Evolutionary conservation across 2,113 vertebrate genomes (phyloP), one percentile per base, ranked within the genome.

Genomic region (Cyprinus carpio): DNA sequence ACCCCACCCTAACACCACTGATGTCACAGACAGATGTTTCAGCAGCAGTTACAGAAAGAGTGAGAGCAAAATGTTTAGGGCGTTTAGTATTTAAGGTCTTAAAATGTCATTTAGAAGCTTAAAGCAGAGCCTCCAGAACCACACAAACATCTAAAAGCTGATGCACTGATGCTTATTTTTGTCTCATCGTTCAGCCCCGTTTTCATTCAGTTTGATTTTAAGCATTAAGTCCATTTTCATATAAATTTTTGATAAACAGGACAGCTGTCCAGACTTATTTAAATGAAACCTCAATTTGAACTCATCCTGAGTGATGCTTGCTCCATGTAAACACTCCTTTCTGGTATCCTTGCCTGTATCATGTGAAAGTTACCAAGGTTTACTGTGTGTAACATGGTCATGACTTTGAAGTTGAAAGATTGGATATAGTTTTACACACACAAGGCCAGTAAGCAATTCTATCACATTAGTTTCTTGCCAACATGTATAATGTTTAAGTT

Each of bases 91-190:
- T 86, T 85, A 85, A 83, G 78, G 65, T 74, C 31, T 29, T 72
- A 31, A 87, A 82, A 86, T 75, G 49, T 82, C 62, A 76, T 87
- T 83, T 71, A 46, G 69, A 82, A 87, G 77, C 84, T 86, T 89
- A 82, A 86, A 72, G 18, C 29, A 56, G 43, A 79, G 76, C 18
- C 62, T 46, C 20, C 76, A 72, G 84, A 56, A 84, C 81, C 80
- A 85, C 49, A 79, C 18, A 86, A 64, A 83, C 11, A 83, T 60
- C 8, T 60, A 46, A 75, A 74, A 54, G 49, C 77, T 72, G 86
- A 78, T 77, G 31, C 62, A n/a, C 78, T 72, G 62, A 29, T 40
- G 31, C 49, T 60, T 25, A 46, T 64, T 67, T 82, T 65, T 78
- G 72, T 71, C 3, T 81, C 43, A 60, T 75, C 4, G 7, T 49